phyloP scores from a whole-genome alignment of 2,888 invertebrate species.

The Drosophila infuscata region DNA sequence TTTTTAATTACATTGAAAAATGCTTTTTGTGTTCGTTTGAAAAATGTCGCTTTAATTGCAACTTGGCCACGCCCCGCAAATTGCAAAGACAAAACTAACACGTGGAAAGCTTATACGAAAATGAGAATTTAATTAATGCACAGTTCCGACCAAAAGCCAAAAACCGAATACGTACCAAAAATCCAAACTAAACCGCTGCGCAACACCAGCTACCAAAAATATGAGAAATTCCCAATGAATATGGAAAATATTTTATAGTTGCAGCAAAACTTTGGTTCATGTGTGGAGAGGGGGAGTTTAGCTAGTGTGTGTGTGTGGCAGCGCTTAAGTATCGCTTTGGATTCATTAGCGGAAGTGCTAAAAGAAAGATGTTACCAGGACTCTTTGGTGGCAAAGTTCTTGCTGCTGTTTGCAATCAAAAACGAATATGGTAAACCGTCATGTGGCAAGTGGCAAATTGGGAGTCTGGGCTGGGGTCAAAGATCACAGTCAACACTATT shows the following conservation, averaged over 20 bases:
- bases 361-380: slow-evolving; percentile 55
- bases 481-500: slow-evolving; percentile 49
- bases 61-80: slow-evolving; percentile 11
- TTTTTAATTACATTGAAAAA: slow-evolving; percentile 74
- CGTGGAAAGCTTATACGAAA: slow-evolving; percentile 37
- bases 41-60: slow-evolving; percentile 70
- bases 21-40: slow-evolving; percentile 45
- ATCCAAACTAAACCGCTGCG: slow-evolving; percentile 3
- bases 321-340: slow-evolving; percentile 47
- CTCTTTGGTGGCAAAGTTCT: slow-evolving; percentile 35
- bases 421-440: slow-evolving; percentile 38
- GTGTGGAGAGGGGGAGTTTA: neutral
- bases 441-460: slow-evolving; percentile 18
- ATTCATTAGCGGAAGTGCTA: slow-evolving; percentile 48
- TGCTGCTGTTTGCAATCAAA: slow-evolving; percentile 43
- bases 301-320: neutral
- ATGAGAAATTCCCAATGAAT: slow-evolving; percentile 52
- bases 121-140: slow-evolving; percentile 71
- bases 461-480: slow-evolving; percentile 15
- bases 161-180: slow-evolving; percentile 30
- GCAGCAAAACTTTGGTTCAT: slow-evolving; percentile 53
- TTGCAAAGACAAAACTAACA: slow-evolving; percentile 33
- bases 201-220: slow-evolving; percentile 14
- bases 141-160: slow-evolving; percentile 12
- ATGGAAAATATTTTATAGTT: slow-evolving; percentile 68